Evolutionary conservation across 2,888 invertebrate species (phyloP), one percentile per base, ranked within the genome.

Genomic region (Eupithecia abbreviata): DNA sequence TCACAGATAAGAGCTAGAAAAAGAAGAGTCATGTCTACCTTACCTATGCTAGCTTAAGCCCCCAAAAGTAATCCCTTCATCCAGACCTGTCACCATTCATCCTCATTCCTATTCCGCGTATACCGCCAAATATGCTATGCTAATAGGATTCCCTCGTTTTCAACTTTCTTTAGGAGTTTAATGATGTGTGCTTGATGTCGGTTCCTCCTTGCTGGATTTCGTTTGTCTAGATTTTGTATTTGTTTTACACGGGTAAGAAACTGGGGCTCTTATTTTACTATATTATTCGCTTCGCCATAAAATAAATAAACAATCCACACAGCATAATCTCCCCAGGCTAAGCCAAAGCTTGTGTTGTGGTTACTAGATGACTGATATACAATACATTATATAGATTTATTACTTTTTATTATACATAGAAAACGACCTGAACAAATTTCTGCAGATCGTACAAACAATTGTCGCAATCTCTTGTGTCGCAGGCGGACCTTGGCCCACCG

Each of bases 51-150:
- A 66, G 7, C 3, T 2, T 41, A 2, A 42, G 15, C 15, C 42
- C 15, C 7, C 4, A 15, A 58, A 41, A 66, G 13, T 13, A 15
- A 42, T 30, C 7, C 68, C 72, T 75, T 13, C 49, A 71, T 70
- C 55, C 73, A 13, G 10, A 83, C 85, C 83, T 77, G 77, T 41
- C 10, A 15, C 86, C 83, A 85, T n/a, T n/a, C n/a, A n/a, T n/a
- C 85, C 91, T 93, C 92, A 93, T 93, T 92, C 86, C 89, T 89
- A 91, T 94, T 93, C 93, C 88, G 84, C 87, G 87, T 88, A 87
- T 87, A 87, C 83, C 85, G 84, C 85, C 85, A 87, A 90, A 92
- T 90, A 89, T 90, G 87, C 68, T 84, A 92, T 90, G 90, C 88
- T 93, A 93, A 93, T 94, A 89, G 89, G 86, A 86, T 88, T 88